Conservation (phyloP, 1,140 invertebrate genomes). For the Venturia canescens region DNA sequence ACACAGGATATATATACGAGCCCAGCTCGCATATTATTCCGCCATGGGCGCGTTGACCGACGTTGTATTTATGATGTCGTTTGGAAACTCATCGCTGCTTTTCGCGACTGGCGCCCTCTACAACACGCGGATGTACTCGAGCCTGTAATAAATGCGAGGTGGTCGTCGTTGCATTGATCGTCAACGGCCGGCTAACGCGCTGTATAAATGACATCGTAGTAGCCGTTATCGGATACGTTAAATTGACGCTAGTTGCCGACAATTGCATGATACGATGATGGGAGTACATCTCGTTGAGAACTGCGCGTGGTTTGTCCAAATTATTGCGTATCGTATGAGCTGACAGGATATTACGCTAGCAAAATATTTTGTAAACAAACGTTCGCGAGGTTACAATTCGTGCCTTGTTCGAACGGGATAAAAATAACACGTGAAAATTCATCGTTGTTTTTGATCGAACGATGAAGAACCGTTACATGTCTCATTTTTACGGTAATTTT, state of each 20-base stretch:
- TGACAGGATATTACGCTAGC: no score
- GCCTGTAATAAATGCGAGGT: not conserved
- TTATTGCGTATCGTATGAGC: no score
- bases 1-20: not conserved
- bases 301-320: no score
- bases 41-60: not conserved
- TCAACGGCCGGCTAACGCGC: not conserved
- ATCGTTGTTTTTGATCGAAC: no score
- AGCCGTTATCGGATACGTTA: slow-evolving; percentile 7
- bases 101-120: not conserved
- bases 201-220: not conserved
- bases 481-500: no score
- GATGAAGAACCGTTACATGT: no score
- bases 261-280: not conserved
- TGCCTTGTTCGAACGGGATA: no score
- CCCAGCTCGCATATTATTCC: not conserved
- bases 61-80: slow-evolving; percentile 7
- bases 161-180: slow-evolving; percentile 1
- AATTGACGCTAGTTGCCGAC: slow-evolving; percentile 3
- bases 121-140: not conserved
- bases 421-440: no score
- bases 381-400: no score
- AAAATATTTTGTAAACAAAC: no score
- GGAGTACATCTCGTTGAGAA: no score
- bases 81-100: not conserved